A percentile compares a stretch with the other conserved stretches of the same genome.
Evolutionary conservation across 2,888 invertebrate species (phyloP).

Genomic region (Protodeltote pygarga): DNA sequence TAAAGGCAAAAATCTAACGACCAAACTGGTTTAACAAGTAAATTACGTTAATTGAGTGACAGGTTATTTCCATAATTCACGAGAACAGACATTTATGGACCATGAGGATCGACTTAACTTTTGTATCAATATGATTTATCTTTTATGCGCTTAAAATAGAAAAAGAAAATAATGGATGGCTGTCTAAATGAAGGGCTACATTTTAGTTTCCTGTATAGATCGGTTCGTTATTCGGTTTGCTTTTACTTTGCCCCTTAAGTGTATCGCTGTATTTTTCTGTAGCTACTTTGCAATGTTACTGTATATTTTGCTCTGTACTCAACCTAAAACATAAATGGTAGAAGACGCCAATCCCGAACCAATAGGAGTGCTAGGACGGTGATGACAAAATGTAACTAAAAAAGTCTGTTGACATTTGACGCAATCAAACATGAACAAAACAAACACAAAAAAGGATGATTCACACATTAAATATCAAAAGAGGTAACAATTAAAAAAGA

Average conservation of each 20-base stretch:
- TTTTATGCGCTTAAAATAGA: too few species aligned
- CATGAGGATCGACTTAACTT: not conserved
- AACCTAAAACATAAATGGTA: too few species aligned
- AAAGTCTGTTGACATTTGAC: not conserved
- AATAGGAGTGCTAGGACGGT: too few species aligned
- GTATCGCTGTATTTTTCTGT: too few species aligned
- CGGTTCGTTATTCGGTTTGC: too few species aligned
- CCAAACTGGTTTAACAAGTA: conserved; percentile 37
- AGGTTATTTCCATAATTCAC: conserved; percentile 44
- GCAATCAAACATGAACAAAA: too few species aligned
- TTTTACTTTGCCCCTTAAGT: too few species aligned
- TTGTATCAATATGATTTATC: not conserved
- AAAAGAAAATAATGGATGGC: too few species aligned
- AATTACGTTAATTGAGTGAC: conserved; percentile 45
- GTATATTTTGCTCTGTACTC: too few species aligned
- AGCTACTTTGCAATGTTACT: too few species aligned
- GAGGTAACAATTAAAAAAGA: conserved; percentile 27
- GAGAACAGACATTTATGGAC: conserved; percentile 12
- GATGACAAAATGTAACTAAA: not conserved
- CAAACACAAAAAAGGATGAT: conserved; percentile 24
- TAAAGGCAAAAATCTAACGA: conserved; percentile 30
- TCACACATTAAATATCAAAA: conserved; percentile 26
- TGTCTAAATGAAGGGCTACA: too few species aligned
- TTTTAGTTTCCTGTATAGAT: too few species aligned
- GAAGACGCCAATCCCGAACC: conserved; percentile 18